These are phyloP conservation scores for Vanessa tameamea DNA, from an alignment of 1,140 invertebrate genomes.

Conservation along the genomic window DNA sequence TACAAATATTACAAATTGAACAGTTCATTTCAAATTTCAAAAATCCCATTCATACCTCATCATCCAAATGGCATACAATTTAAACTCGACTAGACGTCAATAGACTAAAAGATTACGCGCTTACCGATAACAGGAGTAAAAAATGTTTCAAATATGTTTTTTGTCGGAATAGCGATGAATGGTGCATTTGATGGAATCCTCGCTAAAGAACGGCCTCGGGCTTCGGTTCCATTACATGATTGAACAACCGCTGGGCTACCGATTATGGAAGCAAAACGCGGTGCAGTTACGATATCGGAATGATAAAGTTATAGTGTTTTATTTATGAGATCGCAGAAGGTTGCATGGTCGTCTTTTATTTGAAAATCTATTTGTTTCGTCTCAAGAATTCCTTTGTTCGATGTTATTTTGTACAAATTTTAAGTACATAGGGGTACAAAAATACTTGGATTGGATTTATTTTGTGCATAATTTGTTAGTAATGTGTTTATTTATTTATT, in stretches of 20 bases:
- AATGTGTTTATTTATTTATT: neutral
- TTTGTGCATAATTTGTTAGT: neutral
- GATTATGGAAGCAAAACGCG: slow-evolving; percentile 42
- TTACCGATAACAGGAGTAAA: slow-evolving; percentile 40
- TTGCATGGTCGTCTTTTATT: slow-evolving; percentile 17
- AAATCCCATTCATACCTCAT: slow-evolving; percentile 15
- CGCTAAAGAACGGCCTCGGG: slow-evolving; percentile 41
- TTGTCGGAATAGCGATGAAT: slow-evolving; percentile 40
- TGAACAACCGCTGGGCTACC: slow-evolving; percentile 41
- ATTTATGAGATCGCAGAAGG: slow-evolving; percentile 19
- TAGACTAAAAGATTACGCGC: slow-evolving; percentile 33
- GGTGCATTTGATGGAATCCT: slow-evolving; percentile 52
- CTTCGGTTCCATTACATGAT: slow-evolving; percentile 63
- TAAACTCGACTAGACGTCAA: slow-evolving; percentile 22
- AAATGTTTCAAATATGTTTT: slow-evolving; percentile 51
- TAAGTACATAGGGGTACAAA: neutral
- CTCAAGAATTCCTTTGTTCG: neutral
- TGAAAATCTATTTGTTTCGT: slow-evolving; percentile 21
- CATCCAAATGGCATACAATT: slow-evolving; percentile 21
- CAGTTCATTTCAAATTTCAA: slow-evolving; percentile 16
- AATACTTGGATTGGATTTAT: neutral
- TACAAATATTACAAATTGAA: slow-evolving; percentile 1
- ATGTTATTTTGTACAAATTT: neutral
- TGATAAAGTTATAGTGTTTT: slow-evolving; percentile 17
- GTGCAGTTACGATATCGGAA: slow-evolving; percentile 29